Evolutionary conservation across 2,797 vertebrate genomes (phyloP).

Genomic region (Neostethus bicornis): DNA sequence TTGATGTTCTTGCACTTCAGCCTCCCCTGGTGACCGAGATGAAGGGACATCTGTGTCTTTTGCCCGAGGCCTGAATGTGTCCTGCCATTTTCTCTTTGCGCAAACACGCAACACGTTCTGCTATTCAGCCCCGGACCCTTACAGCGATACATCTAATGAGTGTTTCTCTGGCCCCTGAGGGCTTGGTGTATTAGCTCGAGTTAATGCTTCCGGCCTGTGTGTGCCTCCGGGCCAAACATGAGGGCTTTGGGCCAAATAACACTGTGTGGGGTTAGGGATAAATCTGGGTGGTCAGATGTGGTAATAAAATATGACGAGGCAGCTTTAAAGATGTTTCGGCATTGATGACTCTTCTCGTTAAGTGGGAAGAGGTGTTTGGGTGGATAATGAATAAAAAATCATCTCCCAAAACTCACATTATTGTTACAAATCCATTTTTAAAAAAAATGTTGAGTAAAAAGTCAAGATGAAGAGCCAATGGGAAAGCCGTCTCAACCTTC

Average conservation of each 20-base stretch:
- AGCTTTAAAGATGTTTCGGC: slow-evolving; percentile 48
- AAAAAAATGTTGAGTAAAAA: background rate
- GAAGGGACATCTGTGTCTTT: slow-evolving; percentile 72
- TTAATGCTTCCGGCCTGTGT: slow-evolving; percentile 74
- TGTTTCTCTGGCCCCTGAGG: slow-evolving; percentile 52
- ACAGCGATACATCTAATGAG: slow-evolving; percentile 71
- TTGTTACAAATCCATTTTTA: background rate
- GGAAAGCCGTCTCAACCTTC: too few relatives aligned
- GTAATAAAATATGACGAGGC: slow-evolving; percentile 66
- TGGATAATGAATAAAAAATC: slow-evolving; percentile 8
- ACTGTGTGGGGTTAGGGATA: slow-evolving; percentile 52
- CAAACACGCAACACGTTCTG: slow-evolving; percentile 78
- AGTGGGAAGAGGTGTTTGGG: slow-evolving; percentile 28
- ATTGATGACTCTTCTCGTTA: slow-evolving; percentile 42
- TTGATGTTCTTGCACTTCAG: slow-evolving; percentile 55
- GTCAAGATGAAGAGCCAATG: background rate
- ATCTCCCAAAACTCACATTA: background rate
- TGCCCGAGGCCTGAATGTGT: slow-evolving; percentile 69
- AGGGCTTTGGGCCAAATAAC: slow-evolving; percentile 60
- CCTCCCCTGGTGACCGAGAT: slow-evolving; percentile 46
- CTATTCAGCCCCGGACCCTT: slow-evolving; percentile 47
- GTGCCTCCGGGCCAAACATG: slow-evolving; percentile 53
- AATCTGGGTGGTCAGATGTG: slow-evolving; percentile 76
- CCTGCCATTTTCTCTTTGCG: slow-evolving; percentile 64
- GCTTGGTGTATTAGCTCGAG: slow-evolving; percentile 69